These are phyloP conservation scores for Urosaurus nigricauda DNA, from an alignment of 2,797 vertebrate genomes.

Conservation along the genomic window DNA sequence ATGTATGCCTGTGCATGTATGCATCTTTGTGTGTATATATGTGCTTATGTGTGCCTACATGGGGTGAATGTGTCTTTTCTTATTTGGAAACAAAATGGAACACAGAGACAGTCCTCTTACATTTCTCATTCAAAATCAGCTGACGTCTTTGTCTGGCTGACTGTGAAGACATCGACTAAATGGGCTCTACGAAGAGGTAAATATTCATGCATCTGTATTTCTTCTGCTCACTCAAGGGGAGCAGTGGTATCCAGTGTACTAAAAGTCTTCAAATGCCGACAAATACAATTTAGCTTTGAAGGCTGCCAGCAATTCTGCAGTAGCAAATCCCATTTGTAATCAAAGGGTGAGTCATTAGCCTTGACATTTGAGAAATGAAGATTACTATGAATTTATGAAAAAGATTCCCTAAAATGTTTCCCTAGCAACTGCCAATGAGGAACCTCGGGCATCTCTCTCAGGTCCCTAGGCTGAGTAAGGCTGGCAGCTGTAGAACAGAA, in stretches of 20 bases:
- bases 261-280: constrained; percentile 79
- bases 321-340: constrained; percentile 80
- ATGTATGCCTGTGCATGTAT: not conserved
- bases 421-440: constrained; percentile 77
- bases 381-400: constrained; percentile 78
- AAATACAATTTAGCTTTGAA: constrained; percentile 80
- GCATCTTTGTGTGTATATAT: not conserved
- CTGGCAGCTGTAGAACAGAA: constrained; percentile 34
- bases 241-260: constrained; percentile 64
- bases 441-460: constrained; percentile 67
- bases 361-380: constrained; percentile 77
- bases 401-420: constrained; percentile 79
- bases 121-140: constrained; percentile 42
- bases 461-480: constrained; percentile 69
- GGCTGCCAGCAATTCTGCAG: constrained; percentile 79
- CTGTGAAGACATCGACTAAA: constrained; percentile 40
- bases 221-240: constrained; percentile 71
- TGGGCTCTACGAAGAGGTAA: constrained; percentile 60
- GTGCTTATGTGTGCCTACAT: not conserved
- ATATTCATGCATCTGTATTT: constrained; percentile 73
- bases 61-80: constrained; percentile 20
- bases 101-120: constrained; percentile 60
- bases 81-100: constrained; percentile 55
- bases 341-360: constrained; percentile 78
- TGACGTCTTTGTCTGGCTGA: constrained; percentile 37